Base-by-base conservation (phyloP, 2,888 invertebrate species). In the Myathropa florea region DNA sequence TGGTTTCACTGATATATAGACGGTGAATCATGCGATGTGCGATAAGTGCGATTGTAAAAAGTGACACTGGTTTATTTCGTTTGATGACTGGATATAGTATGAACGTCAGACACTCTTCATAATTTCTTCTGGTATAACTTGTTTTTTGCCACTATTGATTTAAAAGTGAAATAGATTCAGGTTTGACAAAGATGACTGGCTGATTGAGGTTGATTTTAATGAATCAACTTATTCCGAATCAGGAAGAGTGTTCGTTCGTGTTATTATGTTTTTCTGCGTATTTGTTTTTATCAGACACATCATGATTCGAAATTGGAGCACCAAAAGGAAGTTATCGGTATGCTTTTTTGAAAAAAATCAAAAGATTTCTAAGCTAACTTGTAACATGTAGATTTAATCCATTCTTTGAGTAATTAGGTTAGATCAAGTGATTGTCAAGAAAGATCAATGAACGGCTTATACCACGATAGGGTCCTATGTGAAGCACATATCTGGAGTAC, bases 11-110 rank as follows among this genome's bases (percentile, higher is more conserved):
- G 55, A 75, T 63, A 28, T 64, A 28, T 26, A 36, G 53, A 57
- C 14, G 64, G 73, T 64, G 73, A 75, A 57, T 75, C 73, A 65
- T 65, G 4, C 28, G 73, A 65, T 12, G 73, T 75, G 64, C 33
- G 46, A 30, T 53, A 61, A 46, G 18, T 46, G 46, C 46, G 18
- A 46, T 18, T 46, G 46, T 4, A 46, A 18, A 46, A 46, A 46
- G 46, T 46, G 46, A 18, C 46, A 46, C 18, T 18, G 46, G 18
- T 46, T 46, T 18, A 18, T 18, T 46, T 46, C 18, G 18, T 7
- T 18, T 46, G 46, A 18, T 46, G 46, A 46, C 18, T n/a, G 7
- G n/a, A 18, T 46, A 18, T 46, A 4, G 1, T 6, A 18, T 18
- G 46, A 7, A 18, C 46, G 7, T 46, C 18, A 7, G 18, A 46